Conservation (phyloP, 2,888 invertebrate species). For the Odontocolon sp. region DNA sequence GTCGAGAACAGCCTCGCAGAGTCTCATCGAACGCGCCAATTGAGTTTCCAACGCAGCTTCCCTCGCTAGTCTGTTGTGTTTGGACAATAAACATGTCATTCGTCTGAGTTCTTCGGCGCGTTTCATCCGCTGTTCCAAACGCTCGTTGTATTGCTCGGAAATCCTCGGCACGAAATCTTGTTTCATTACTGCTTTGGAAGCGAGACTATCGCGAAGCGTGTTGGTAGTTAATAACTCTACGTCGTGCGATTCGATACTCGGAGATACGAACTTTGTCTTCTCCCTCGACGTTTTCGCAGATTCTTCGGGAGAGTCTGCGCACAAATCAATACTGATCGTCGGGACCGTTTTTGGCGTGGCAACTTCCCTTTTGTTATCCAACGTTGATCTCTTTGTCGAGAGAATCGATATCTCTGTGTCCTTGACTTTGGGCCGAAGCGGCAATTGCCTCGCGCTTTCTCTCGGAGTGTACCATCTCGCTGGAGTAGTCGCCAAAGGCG, state of each 20-base stretch:
- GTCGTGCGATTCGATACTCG: background rate
- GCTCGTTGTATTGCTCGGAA: slow-evolving; percentile 70
- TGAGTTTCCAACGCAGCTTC: slow-evolving; percentile 73
- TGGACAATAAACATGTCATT: slow-evolving; percentile 68
- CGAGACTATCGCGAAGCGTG: slow-evolving; percentile 71
- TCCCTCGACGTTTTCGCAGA: background rate
- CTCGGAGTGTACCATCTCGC: slow-evolving; percentile 31
- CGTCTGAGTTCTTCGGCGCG: slow-evolving; percentile 72
- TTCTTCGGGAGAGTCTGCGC: too few relatives aligned
- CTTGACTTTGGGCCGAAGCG: background rate
- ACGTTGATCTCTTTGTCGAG: background rate
- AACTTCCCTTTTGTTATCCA: too few relatives aligned
- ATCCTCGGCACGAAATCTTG: slow-evolving; percentile 69
- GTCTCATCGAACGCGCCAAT: slow-evolving; percentile 70
- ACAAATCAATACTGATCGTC: too few relatives aligned
- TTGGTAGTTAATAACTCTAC: slow-evolving; percentile 65
- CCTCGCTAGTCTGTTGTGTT: slow-evolving; percentile 72
- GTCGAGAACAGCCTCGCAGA: slow-evolving; percentile 72
- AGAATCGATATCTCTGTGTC: slow-evolving; percentile 32
- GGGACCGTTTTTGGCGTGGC: too few relatives aligned
- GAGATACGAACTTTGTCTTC: background rate
- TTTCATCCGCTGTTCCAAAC: slow-evolving; percentile 70
- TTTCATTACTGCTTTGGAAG: slow-evolving; percentile 70
- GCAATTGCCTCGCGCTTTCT: slow-evolving; percentile 2
- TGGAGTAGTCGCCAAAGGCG: slow-evolving; percentile 46